Conservation (phyloP, 2,888 invertebrate species). For the Meteorus colon region DNA sequence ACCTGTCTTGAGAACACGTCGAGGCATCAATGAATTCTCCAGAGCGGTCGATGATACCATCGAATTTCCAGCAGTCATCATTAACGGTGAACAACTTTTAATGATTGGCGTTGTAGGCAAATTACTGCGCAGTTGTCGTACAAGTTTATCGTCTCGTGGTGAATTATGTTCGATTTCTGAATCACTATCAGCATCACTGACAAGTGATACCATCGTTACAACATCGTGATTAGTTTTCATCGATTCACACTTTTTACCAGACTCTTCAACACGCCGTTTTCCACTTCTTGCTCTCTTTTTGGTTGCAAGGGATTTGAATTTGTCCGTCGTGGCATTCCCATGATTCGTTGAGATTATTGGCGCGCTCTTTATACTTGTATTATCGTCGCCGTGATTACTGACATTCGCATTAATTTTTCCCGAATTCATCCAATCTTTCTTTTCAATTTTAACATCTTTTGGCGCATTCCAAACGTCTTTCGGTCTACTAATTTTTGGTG, state of each 20-base stretch:
- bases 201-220: conserved; percentile 80
- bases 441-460: conserved; percentile 11
- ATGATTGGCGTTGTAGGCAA: conserved; percentile 69
- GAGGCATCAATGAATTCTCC: conserved; percentile 50
- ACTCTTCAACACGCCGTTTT: conserved; percentile 59
- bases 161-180: conserved; percentile 73
- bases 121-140: conserved; percentile 67
- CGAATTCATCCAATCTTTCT: conserved; percentile 14
- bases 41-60: conserved; percentile 47
- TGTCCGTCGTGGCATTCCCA: conserved; percentile 45
- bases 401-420: background rate
- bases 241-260: conserved; percentile 47
- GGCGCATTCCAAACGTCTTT: background rate
- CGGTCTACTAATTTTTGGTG: conserved; percentile 48
- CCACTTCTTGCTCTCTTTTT: conserved; percentile 65
- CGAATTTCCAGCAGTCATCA: conserved; percentile 35
- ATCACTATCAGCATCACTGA: conserved; percentile 81
- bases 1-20: conserved; percentile 68
- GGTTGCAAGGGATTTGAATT: conserved; percentile 60
- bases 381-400: background rate
- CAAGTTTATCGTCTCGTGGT: conserved; percentile 66
- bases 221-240: conserved; percentile 66
- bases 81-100: conserved; percentile 56
- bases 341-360: background rate
- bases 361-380: conserved; percentile 32